Evolutionary conservation across 2,113 vertebrate species (phyloP).

Genomic region (Cacatua alba): DNA sequence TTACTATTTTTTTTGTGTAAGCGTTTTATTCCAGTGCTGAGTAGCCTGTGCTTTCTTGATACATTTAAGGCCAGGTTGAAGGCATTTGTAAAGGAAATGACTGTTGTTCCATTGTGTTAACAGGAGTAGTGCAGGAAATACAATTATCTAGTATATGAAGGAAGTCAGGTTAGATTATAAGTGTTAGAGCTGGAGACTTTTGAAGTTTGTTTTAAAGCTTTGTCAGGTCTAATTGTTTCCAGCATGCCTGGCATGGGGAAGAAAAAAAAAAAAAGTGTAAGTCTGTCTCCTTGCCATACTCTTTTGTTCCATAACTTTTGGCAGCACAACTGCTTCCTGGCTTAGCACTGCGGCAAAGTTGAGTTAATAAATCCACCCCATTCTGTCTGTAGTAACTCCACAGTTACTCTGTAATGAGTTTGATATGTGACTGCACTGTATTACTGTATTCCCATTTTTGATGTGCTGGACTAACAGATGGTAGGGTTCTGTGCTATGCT

Average conservation of each 20-base stretch:
- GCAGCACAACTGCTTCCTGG: background rate
- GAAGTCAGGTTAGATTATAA: background rate
- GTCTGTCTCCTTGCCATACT: background rate
- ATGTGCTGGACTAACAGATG: background rate
- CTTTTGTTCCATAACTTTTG: background rate
- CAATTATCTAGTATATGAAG: background rate
- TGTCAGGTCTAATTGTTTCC: background rate
- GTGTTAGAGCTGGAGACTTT: background rate
- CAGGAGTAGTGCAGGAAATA: background rate
- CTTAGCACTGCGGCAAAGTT: background rate
- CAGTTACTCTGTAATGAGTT: background rate
- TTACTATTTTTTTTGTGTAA: background rate
- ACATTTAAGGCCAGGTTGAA: background rate
- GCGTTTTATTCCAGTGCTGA: background rate
- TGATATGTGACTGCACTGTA: background rate
- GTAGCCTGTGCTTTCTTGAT: background rate
- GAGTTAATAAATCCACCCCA: rapidly evolving
- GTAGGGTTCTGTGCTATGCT: background rate
- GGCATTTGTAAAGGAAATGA: background rate
- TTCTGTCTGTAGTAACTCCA: background rate
- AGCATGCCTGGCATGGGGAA: background rate
- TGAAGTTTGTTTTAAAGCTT: background rate
- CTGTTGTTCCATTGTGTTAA: background rate
- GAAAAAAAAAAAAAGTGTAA: background rate
- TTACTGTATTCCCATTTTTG: background rate